Percentiles rank a stretch among this genome's conserved stretches.
Evolutionary conservation across 2,113 vertebrate species (phyloP).

Genomic region (Grammomys surdaster): DNA sequence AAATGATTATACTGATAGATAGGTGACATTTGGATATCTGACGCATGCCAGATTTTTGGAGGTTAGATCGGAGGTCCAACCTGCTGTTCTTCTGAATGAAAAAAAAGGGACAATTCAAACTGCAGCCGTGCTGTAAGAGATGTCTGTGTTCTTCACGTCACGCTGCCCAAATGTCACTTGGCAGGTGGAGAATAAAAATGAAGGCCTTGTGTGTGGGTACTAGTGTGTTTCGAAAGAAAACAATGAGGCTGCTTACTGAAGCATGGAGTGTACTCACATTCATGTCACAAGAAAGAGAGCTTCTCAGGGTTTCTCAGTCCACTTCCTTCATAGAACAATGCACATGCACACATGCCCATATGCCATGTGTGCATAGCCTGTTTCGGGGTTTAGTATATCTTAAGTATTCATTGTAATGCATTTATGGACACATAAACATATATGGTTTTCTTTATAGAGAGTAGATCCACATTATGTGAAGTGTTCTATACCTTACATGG

Average conservation of each 20-base stretch:
- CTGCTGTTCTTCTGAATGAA: constrained; percentile 76
- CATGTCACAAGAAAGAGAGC: not conserved
- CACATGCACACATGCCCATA: not conserved
- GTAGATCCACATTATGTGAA: not conserved
- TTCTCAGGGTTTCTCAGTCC: not conserved
- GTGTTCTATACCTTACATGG: not conserved
- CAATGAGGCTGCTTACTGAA: constrained; percentile 11
- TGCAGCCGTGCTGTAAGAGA: not conserved
- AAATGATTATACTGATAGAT: constrained; percentile 41
- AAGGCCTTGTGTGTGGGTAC: constrained; percentile 35
- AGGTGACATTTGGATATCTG: constrained; percentile 75
- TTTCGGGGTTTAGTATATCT: not conserved
- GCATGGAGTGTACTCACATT: not conserved
- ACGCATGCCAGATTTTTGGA: constrained; percentile 70
- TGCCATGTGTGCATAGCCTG: not conserved
- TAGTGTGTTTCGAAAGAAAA: constrained; percentile 58
- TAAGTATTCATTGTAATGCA: not conserved
- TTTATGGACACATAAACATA: not conserved
- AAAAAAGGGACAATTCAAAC: constrained; percentile 54
- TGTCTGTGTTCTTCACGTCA: constrained; percentile 54
- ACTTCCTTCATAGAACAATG: not conserved
- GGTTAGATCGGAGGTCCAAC: constrained; percentile 72
- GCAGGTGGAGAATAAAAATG: constrained; percentile 71
- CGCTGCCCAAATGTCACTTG: constrained; percentile 68
- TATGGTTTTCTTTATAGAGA: not conserved